Conservation (phyloP, 2,888 invertebrate genomes). For the Lymantria dispar region DNA sequence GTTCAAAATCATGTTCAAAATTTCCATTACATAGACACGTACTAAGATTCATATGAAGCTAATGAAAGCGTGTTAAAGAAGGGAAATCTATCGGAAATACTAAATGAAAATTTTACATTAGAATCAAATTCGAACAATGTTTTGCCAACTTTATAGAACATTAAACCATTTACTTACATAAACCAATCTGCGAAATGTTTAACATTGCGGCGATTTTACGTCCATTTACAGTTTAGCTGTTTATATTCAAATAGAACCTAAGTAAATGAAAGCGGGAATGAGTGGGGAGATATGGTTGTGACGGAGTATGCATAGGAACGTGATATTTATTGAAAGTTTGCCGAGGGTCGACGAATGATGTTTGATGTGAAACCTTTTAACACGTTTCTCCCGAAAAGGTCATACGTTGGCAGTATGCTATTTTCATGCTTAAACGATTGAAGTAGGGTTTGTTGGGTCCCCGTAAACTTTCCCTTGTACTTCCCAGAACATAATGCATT, state of each 20-base stretch:
- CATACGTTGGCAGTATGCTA: conserved; percentile 7
- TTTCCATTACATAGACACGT: too few species aligned
- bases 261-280: conserved; percentile 53
- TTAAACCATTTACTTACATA: conserved; percentile 14
- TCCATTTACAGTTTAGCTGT: conserved; percentile 47
- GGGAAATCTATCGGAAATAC: too few species aligned
- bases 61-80: too few species aligned
- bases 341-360: conserved; percentile 25
- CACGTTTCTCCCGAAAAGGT: conserved; percentile 18
- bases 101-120: too few species aligned
- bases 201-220: conserved; percentile 58
- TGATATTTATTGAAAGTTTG: conserved; percentile 39
- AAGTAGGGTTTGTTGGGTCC: conserved; percentile 12
- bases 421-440: conserved; percentile 19
- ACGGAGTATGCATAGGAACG: conserved; percentile 35
- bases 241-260: conserved; percentile 64
- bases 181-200: conserved; percentile 46
- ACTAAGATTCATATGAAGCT: too few species aligned
- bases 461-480: conserved; percentile 14
- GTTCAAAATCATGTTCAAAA: too few species aligned
- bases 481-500: conserved; percentile 15
- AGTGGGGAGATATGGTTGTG: conserved; percentile 15
- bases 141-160: too few species aligned
- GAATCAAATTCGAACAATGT: too few species aligned
- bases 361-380: conserved; percentile 26